phyloP scores from a whole-genome alignment of 2,888 invertebrate species.

The Torymus tubicola region DNA sequence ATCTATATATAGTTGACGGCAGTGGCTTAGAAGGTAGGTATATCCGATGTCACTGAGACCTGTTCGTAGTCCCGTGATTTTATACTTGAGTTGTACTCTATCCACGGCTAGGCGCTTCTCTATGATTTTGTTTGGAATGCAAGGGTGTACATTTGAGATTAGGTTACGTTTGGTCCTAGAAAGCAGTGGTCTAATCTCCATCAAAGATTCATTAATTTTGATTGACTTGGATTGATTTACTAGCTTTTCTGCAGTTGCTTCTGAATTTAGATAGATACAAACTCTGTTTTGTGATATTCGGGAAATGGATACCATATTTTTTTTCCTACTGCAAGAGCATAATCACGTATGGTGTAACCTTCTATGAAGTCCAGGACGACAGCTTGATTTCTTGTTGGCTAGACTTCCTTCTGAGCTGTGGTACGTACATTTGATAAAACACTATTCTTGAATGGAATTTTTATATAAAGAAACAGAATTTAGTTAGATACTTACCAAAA shows the following conservation, averaged over 20 bases:
- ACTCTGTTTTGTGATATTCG: constrained; percentile 5
- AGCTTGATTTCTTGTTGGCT: constrained; percentile 47
- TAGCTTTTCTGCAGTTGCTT: not conserved
- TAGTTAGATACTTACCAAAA: no score
- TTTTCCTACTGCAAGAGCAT: constrained; percentile 22
- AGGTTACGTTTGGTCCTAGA: not conserved
- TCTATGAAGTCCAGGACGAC: constrained; percentile 39
- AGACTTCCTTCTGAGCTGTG: constrained; percentile 26
- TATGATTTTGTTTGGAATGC: constrained; percentile 4
- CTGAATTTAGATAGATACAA: constrained; percentile 3
- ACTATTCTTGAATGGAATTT: no score
- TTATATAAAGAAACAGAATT: no score
- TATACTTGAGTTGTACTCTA: not conserved
- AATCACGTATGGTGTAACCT: constrained; percentile 42
- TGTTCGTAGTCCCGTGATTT: constrained; percentile 8
- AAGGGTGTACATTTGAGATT: constrained; percentile 16
- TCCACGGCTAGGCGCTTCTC: not conserved
- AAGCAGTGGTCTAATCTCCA: not conserved
- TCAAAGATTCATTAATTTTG: not conserved
- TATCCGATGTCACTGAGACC: constrained; percentile 1
- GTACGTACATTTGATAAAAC: no score
- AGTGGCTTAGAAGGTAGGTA: constrained; percentile 19
- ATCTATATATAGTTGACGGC: constrained; percentile 32
- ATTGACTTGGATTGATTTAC: not conserved
- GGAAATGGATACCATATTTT: not conserved